These are phyloP conservation scores for Oryzias javanicus DNA, from an alignment of 2,113 vertebrate genomes.

Conservation along the genomic window DNA sequence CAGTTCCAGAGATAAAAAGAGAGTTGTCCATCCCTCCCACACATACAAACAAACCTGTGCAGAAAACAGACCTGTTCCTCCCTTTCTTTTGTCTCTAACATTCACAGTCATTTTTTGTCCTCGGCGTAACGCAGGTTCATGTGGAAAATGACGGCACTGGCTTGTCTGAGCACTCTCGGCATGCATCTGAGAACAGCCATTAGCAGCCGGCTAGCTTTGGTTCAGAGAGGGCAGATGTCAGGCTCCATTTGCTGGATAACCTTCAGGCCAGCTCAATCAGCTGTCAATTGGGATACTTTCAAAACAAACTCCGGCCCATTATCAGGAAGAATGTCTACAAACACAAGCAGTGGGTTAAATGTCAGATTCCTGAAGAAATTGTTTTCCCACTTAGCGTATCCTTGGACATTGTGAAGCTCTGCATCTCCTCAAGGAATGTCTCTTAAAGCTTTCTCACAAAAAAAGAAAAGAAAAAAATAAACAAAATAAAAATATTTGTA, in stretches of 20 bases:
- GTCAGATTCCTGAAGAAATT: slow-evolving; percentile 63
- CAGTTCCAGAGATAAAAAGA: no score
- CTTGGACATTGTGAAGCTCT: slow-evolving; percentile 39
- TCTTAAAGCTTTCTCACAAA: slow-evolving; percentile 20
- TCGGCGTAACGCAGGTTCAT: not conserved
- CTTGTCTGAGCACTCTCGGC: not conserved
- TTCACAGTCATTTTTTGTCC: not conserved
- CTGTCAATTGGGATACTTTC: slow-evolving; percentile 55
- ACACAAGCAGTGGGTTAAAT: slow-evolving; percentile 59
- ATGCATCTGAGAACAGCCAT: slow-evolving; percentile 20
- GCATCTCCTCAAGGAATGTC: slow-evolving; percentile 49
- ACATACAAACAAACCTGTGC: not conserved
- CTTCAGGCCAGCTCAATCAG: slow-evolving; percentile 64
- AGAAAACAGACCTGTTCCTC: not conserved
- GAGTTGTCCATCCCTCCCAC: no score
- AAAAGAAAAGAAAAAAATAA: slow-evolving; percentile 6
- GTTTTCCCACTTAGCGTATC: slow-evolving; percentile 52
- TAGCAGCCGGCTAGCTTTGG: slow-evolving; percentile 24
- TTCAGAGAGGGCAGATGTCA: slow-evolving; percentile 38
- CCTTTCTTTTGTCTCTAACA: slow-evolving; percentile 3
- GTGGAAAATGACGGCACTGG: slow-evolving; percentile 8
- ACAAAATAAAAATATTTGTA: slow-evolving; percentile 34
- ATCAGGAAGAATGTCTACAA: slow-evolving; percentile 50
- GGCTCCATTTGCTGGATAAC: slow-evolving; percentile 54
- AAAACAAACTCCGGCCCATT: slow-evolving; percentile 58